These are phyloP conservation scores for Orbicella faveolata DNA, from an alignment of 64 coral and sea anemone species.

Conservation along the genomic window DNA sequence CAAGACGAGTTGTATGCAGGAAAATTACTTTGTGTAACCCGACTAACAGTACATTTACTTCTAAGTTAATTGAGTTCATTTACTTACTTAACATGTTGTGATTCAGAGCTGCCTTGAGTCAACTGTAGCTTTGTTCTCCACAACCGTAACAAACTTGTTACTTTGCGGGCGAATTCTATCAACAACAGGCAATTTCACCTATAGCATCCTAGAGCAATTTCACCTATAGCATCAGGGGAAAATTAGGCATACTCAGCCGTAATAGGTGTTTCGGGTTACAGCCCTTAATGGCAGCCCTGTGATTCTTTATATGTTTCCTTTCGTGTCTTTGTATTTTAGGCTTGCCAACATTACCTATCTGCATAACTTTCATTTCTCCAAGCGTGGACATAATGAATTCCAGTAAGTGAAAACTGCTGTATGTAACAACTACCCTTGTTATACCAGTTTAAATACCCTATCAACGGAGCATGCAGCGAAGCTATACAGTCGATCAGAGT, in stretches of 20 bases:
- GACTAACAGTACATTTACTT: background rate
- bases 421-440: background rate
- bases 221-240: no score
- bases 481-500: background rate
- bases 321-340: constrained; percentile 52
- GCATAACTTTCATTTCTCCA: constrained; percentile 98
- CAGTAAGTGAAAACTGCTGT: constrained; percentile 53
- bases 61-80: background rate
- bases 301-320: background rate
- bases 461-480: background rate
- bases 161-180: no score
- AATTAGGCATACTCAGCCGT: no score
- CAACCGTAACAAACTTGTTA: no score
- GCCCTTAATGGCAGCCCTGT: no score
- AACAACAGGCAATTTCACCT: no score
- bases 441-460: background rate
- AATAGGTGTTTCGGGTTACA: no score
- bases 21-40: no score
- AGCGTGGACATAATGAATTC: constrained; percentile 84
- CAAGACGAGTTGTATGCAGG: no score
- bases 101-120: no score
- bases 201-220: no score
- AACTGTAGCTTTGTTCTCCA: no score
- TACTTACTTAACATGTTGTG: background rate
- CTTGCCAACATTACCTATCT: constrained; percentile 91